A percentile compares a stretch with the other conserved stretches of the same genome.
Evolutionary conservation across 2,888 invertebrate genomes (phyloP).

Genomic region (Heteromyza rotundicornis): DNA sequence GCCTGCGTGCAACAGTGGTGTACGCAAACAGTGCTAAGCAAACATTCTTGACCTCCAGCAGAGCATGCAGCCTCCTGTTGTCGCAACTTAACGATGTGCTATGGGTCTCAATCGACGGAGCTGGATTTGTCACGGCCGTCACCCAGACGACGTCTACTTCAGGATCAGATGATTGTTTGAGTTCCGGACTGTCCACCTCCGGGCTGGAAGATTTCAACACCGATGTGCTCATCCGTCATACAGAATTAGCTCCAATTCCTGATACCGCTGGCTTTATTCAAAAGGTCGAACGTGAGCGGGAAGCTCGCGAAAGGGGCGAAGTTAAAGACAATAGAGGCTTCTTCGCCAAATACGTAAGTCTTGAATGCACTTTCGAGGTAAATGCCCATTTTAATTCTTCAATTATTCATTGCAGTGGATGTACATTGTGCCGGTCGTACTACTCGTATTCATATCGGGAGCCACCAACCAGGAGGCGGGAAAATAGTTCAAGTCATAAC

Average conservation of each 20-base stretch:
- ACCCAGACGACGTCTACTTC: constrained; percentile 67
- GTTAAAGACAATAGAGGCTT: constrained; percentile 94
- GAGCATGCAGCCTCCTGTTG: constrained; percentile 79
- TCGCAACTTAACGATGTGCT: constrained; percentile 79
- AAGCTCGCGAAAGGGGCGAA: constrained; percentile 87
- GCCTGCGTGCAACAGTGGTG: constrained; percentile 72
- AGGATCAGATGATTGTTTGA: constrained; percentile 49
- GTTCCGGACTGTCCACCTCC: constrained; percentile 45
- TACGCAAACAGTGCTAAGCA: constrained; percentile 72
- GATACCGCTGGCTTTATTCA: constrained; percentile 96
- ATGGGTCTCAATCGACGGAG: constrained; percentile 79
- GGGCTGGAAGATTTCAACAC: constrained; percentile 72
- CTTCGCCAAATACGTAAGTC: constrained; percentile 95
- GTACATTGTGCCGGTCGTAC: constrained; percentile 94
- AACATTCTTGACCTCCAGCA: constrained; percentile 78
- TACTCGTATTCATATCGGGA: constrained; percentile 88
- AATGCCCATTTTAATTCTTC: constrained; percentile 57
- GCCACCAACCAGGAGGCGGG: constrained; percentile 79
- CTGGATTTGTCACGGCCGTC: constrained; percentile 79
- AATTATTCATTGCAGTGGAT: too few species aligned
- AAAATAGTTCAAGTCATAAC: constrained; percentile 37
- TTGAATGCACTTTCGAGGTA: constrained; percentile 2
- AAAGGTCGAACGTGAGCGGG: constrained; percentile 89
- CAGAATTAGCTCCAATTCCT: constrained; percentile 86
- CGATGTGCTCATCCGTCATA: constrained; percentile 78